A percentile compares a stretch with the other conserved stretches of the same genome.
phyloP scores from a whole-genome alignment of 2,888 invertebrate species.

The Laspeyria flexula region DNA sequence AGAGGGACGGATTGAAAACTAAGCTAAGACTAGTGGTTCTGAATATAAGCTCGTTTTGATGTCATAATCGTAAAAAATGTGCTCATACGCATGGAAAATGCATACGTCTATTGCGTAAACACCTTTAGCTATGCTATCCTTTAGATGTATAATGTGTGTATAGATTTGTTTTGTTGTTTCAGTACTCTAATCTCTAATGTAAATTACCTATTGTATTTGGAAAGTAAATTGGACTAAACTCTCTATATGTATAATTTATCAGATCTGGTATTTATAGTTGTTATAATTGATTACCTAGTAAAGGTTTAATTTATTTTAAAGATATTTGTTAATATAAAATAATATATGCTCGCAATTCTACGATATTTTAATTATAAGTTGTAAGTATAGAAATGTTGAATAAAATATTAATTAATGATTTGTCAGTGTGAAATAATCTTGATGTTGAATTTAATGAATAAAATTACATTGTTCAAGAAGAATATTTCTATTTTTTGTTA shows the following conservation, averaged over 20 bases:
- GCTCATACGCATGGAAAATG: too few species aligned
- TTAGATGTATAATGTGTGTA: conserved; percentile 30
- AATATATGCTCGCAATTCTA: conserved; percentile 21
- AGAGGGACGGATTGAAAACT: too few species aligned
- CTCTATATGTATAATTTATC: conserved; percentile 24
- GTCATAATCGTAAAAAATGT: too few species aligned
- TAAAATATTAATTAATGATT: too few species aligned
- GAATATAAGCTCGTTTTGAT: too few species aligned
- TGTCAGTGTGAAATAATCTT: too few species aligned
- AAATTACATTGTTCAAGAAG: too few species aligned
- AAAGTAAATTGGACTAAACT: conserved; percentile 52
- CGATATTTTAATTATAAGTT: conserved; percentile 12
- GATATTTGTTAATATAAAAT: conserved; percentile 12
- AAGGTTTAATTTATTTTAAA: conserved; percentile 9
- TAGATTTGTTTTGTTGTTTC: conserved; percentile 31
- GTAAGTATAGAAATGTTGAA: too few species aligned
- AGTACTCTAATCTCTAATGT: conserved; percentile 40
- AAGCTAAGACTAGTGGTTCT: too few species aligned
- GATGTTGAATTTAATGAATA: too few species aligned
- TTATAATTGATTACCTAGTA: conserved; percentile 18
- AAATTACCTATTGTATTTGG: conserved; percentile 46
- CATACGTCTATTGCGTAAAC: neutral
- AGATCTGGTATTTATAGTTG: conserved; percentile 19
- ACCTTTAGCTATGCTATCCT: conserved; percentile 14
- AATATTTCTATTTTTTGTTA: too few species aligned